Base-by-base conservation (phyloP, 2,797 vertebrate genomes). In the Platyrinchus mystaceus region DNA sequence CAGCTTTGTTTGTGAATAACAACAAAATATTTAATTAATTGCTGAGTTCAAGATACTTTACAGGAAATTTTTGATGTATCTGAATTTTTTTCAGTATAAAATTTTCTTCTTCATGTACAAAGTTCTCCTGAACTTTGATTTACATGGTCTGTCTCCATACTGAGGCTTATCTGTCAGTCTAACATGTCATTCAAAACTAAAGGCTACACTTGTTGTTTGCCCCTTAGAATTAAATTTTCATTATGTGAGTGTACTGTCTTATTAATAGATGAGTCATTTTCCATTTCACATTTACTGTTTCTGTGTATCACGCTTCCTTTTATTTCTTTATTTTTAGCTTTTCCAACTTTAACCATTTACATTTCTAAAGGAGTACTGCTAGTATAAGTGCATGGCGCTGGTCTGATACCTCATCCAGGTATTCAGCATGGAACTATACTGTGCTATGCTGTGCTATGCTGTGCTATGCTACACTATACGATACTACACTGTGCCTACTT, bases 361-460 rank as follows among this genome's bases (percentile, higher is more conserved):
- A 32, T 56, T 63, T 87, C 44, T 68, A 71, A 68, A 82, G 14
- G 5, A 10, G 1, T 52, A 22, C 13, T 52, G 6, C 41, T 64
- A 66, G 7, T n/a, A 15, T 39, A 1, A 30, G 10, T 37, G 6
- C n/a, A 28, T 49, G 8, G 34, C 39, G 13, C 12, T 52, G 13
- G 24, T 75, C 22, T 74, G n/a, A 9, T 43, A 22, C 13, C 5
- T 75, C 22, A 75, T 52, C n/a, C 30, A 82, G 14, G 12, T 53
- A 36, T 59, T 67, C 75, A 82, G 10, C 22, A 24, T n/a, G 32
- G 59, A 79, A 79, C 56, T 71, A 10, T 15, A 11, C 17, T 47
- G 10, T 67, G n/a, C 11, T 68, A 6, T 14, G 6, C 2, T 47
- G 6, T 18, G 5, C 6, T 55, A 3, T 19, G 2, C 14, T 34